Conservation (phyloP, 1,140 invertebrate genomes). For the Zaprionus taronus region DNA sequence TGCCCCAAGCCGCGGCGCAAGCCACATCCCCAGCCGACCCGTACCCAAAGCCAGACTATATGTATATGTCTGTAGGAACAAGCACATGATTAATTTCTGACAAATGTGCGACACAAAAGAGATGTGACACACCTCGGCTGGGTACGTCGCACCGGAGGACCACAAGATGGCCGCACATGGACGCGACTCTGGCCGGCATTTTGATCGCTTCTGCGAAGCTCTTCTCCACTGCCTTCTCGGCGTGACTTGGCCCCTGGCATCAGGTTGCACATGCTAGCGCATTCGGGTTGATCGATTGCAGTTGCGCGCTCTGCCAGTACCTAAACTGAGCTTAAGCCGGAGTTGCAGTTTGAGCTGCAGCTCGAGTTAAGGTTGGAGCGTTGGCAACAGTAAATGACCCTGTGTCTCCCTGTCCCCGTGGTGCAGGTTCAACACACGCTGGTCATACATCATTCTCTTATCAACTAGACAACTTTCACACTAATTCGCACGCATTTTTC, state of each 20-base stretch:
- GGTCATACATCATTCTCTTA: conserved; percentile 65
- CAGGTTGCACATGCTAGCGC: conserved; percentile 75
- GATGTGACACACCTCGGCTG: conserved; percentile 76
- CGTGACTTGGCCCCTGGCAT: conserved; percentile 68
- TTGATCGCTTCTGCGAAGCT: conserved; percentile 49
- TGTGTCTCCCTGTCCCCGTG: neutral
- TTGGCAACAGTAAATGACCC: neutral
- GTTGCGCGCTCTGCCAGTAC: conserved; percentile 38
- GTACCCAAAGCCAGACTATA: conserved; percentile 23
- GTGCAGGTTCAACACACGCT: conserved; percentile 24
- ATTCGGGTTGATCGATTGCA: conserved; percentile 75
- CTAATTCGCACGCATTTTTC: conserved; percentile 68
- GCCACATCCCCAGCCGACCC: conserved; percentile 26
- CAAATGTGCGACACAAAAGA: conserved; percentile 82
- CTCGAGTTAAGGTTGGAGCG: neutral
- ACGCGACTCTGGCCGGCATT: conserved; percentile 33
- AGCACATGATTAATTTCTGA: conserved; percentile 83
- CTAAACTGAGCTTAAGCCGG: conserved; percentile 5
- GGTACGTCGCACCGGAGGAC: conserved; percentile 6
- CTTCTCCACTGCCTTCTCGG: conserved; percentile 1
- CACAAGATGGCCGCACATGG: conserved; percentile 68
- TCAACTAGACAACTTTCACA: conserved; percentile 68
- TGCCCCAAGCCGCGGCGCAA: conserved; percentile 19
- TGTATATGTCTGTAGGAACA: conserved; percentile 52
- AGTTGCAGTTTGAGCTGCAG: neutral